Evolutionary conservation across 2,888 invertebrate species (phyloP).

Genomic region (Acrocyrtus sp.): DNA sequence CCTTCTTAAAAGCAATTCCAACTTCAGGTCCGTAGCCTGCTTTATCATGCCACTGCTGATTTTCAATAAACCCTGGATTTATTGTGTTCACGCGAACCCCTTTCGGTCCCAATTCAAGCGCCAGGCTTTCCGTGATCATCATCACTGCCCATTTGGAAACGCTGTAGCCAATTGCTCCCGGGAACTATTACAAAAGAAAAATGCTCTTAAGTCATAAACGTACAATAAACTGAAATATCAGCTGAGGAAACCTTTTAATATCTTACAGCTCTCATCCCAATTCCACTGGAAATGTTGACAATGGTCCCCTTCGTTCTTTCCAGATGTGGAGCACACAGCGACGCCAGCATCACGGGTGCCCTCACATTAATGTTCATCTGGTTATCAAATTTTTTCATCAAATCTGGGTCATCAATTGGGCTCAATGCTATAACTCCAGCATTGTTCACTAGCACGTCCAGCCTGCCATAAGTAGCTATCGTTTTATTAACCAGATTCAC

Average conservation of each 20-base stretch:
- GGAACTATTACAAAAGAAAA: constrained; percentile 32
- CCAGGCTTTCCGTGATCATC: constrained; percentile 45
- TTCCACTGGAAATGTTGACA: constrained; percentile 71
- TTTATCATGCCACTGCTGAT: constrained; percentile 53
- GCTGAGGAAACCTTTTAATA: background rate
- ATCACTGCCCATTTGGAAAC: constrained; percentile 55
- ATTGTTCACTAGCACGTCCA: constrained; percentile 67
- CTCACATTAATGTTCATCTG: constrained; percentile 69
- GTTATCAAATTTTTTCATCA: constrained; percentile 68
- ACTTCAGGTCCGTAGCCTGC: constrained; percentile 54
- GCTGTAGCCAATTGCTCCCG: constrained; percentile 55
- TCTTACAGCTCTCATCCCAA: constrained; percentile 67
- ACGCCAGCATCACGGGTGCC: constrained; percentile 62
- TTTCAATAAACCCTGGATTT: constrained; percentile 51
- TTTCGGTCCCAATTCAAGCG: constrained; percentile 42
- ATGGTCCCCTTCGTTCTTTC: constrained; percentile 66
- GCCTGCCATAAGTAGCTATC: constrained; percentile 62
- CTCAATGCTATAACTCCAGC: constrained; percentile 68
- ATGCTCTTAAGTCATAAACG: background rate
- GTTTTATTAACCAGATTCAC: constrained; percentile 64
- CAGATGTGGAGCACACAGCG: constrained; percentile 68
- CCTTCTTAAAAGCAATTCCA: constrained; percentile 45
- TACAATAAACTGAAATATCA: background rate
- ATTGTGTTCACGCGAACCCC: constrained; percentile 48
- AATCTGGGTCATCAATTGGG: constrained; percentile 67